Base-by-base conservation (phyloP, 2,888 invertebrate species). In the Rhagophthalmus giganteus region DNA sequence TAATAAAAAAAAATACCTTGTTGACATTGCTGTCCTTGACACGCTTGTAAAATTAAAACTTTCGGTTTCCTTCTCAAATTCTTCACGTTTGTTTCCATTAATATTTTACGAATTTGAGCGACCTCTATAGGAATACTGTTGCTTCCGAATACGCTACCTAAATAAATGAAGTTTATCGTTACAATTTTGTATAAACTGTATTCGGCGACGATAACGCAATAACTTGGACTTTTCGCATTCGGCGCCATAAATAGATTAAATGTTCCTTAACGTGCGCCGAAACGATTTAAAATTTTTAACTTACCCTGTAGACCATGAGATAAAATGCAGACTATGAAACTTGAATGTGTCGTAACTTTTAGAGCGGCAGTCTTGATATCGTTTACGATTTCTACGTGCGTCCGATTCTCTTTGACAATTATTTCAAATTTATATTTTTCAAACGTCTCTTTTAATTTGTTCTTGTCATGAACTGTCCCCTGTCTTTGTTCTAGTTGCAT, bases 41-140 rank as follows among this genome's bases (percentile, higher is more conserved):
- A 83, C 0, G 82, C 79, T 66, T 83, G 82, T 27, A 82, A 71
- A 34, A 83, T 76, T 1, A 82, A 63, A 40, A 82, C 62, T 70
- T 82, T 83, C 8, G 80, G 79, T 61, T 80, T 80, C 1, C 74
- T 70, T 1, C 63, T 55, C 11, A 82, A 68, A 35, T 62, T 57
- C 9, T 25, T 28, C 25, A 57, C 56, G 32, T 72, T 65, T 3
- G 59, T 63, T 1, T 66, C 69, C 27, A 76, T 74, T 37, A 82
- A 66, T 5, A 66, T 57, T n/a, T 63, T 50, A 57, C 69, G 72
- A 6, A 83, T 76, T n/a, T 69, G 68, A 1, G 68, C 63, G 4
- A 78, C 72, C 51, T 72, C 60, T 1, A 81, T 68, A 0, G 75
- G 71, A 26, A 81, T 71, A 58, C 79, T 78, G 41, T 79, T 76